Evolutionary conservation across 2,797 vertebrate species (phyloP), one percentile per base, ranked within the genome.

Genomic region (Knipowitschia caucasica): DNA sequence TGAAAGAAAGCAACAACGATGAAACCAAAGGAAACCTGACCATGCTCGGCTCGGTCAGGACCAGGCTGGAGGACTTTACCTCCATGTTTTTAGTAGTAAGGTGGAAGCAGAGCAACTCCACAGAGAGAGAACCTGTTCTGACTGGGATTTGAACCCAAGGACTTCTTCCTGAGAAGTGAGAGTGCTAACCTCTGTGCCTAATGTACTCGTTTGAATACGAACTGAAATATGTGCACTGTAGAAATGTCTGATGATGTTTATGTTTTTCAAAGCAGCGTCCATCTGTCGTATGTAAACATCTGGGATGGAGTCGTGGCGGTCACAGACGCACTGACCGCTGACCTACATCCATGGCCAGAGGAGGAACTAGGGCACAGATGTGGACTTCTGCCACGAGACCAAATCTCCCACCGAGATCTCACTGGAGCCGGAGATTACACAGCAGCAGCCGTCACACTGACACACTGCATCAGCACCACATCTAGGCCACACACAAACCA

Each of bases 321-420:
- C 23, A 24, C 50, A 49, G 42, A 43, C 15, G 42, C 63, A 33
- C 56, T 50, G 73, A 85, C 78, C 75, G 69, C 10, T 79, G 73
- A 85, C 78, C 77, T 73, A 82, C 55, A 74, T 72, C 60, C 56
- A 47, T 21, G 59, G 20, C 25, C 30, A 30, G n/a, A n/a, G 60
- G 71, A 87, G 78, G 71, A 88, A 79, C 76, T 80, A 84, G 80
- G 76, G 52, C 58, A 80, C 84, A 84, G 84, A 86, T 86, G 85
- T 53, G 26, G 56, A 49, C 56, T 4, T 31, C 52, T 69, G 62
- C 66, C 51, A 58, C 12, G 53, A 59, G 64, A 74, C 65, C 34
- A 65, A 74, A 72, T 66, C 65, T 69, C 53, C 53, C 23, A 36
- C 59, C 36, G 59, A 57, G 27, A 34, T 45, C 36, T 24, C 10